phyloP scores from a whole-genome alignment of 2,113 vertebrate species.

The Lontra canadensis region DNA sequence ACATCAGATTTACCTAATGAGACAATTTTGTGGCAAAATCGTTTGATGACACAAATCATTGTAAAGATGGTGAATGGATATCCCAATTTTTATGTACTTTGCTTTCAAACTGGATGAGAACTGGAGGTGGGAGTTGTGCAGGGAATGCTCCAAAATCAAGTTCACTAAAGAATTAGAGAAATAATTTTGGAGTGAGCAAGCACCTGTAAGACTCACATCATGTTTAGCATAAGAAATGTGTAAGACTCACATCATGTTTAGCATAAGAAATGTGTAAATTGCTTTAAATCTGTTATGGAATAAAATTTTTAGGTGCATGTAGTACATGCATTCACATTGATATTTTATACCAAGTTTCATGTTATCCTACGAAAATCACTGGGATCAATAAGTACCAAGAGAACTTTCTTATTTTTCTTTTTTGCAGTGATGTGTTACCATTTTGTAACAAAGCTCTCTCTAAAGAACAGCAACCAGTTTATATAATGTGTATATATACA shows the following conservation, averaged over 20 bases:
- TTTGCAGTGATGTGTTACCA: background rate
- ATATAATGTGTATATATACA: background rate
- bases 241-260: background rate
- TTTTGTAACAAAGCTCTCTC: slow-evolving; percentile 14
- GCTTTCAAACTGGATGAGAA: slow-evolving; percentile 49
- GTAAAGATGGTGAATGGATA: slow-evolving; percentile 81
- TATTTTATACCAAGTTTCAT: background rate
- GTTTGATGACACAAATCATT: slow-evolving; percentile 79
- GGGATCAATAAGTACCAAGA: background rate
- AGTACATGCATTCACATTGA: background rate
- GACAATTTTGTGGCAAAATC: slow-evolving; percentile 84
- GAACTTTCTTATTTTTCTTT: background rate
- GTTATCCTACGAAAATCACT: background rate
- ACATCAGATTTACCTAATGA: slow-evolving; percentile 80
- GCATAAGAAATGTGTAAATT: background rate
- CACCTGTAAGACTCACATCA: background rate
- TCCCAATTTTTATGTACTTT: slow-evolving; percentile 84
- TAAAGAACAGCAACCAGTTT: background rate
- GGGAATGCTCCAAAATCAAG: background rate
- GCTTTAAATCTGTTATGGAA: background rate
- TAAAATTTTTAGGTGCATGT: background rate
- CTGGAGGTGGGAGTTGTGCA: background rate
- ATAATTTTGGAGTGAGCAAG: background rate
- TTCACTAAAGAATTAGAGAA: background rate
- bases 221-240: background rate